Base-by-base conservation (phyloP, 2,797 vertebrate species). In the Rhinogobio ventralis region DNA sequence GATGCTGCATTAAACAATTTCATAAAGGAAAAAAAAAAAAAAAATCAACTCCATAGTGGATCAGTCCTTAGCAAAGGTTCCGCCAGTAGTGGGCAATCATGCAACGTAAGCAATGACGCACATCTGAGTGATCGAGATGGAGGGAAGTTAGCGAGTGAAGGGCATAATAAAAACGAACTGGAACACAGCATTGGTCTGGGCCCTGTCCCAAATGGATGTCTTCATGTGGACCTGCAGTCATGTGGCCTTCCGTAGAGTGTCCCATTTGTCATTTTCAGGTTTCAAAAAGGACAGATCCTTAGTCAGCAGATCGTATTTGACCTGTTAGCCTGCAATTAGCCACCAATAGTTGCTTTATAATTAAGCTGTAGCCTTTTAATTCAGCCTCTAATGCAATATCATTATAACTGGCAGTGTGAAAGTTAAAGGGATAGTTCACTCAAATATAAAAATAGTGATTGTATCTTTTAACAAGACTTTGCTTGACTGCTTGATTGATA, bases 181-280 rank as follows among this genome's bases (percentile, higher is more conserved):
- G n/a, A n/a, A n/a, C n/a, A n/a, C n/a, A n/a, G n/a, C n/a, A n/a
- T 53, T 53, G 57, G 42, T 79, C 60, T 46, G 39, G 57, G 42
- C 17, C 2, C 42, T 79, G 60, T 49, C 19, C 57, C 39, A 79
- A 64, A 79, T 46, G 57, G 60, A 49, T 1, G 3, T 4, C 77
- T 46, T 49, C 42, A 23, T 51, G 42, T 67, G 60, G 19, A 51
- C 57, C 17, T 45, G 2, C 60, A 46, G 19, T 79, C 39, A 79
- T 19, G n/a, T 64, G 60, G 39, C 60, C 42, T 14, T 15, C 60
- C 1, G 0, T 4, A 62, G 17, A 62, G 55, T 30, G 39, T 46
- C 55, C 36, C 10, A 64, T 62, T 78, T 78, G 39, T 78, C 39
- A 64, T 28, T 78, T 64, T 28, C 36, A 46, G 17, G 39, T 64